Base-by-base conservation (phyloP, 2,888 invertebrate genomes). In the Ormyrus pomaceus region DNA sequence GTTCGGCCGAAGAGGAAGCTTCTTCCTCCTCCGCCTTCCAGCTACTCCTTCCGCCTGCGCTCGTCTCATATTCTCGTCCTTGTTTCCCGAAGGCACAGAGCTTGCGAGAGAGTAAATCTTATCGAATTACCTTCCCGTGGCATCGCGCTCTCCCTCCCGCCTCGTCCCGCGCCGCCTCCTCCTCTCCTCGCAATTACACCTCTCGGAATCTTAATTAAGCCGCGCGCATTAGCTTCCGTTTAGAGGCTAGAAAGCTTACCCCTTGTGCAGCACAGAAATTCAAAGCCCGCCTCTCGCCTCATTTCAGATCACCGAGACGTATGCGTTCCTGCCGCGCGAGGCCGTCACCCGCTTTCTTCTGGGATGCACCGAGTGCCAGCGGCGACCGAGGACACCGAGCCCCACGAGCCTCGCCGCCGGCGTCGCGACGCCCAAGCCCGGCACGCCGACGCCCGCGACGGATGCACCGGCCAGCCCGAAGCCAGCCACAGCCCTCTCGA, bases 291-390 rank as follows among this genome's bases (percentile, higher is more conserved):
- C 55, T 69, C 8, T 7, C n/a, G 19, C 62, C 79, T 71, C 88
- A 88, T 93, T 92, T 80, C 94, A 98, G 98, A 98, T 98, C 88
- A 98, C 98, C 73, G 98, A 98, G 92, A 97, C 97, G 82, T 98
- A 97, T 92, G 97, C 98, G 71, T 98, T 98, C 90, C 93, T 98
- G 86, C 98, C 98, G 5, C 95, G 98, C 79, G 98, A 98, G 92
- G 98, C 98, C 70, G 98, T 98, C 89, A 98, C 98, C 80, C 95
- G 97, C 87, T 98, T 98, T 92, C 94, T 98, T 80, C 95, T 98
- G 91, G 97, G 97, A 87, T 98, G 98, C 91, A 95, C 96, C 62
- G 97, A 98, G 91, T 98, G 98, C 91, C 96, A 96, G 89, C 94
- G 96, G 88, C 94, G 95, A 87, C 95, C 95, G 86, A 93, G 94